phyloP scores from a whole-genome alignment of 2,888 invertebrate genomes.

The Drosophila macrothrix region DNA sequence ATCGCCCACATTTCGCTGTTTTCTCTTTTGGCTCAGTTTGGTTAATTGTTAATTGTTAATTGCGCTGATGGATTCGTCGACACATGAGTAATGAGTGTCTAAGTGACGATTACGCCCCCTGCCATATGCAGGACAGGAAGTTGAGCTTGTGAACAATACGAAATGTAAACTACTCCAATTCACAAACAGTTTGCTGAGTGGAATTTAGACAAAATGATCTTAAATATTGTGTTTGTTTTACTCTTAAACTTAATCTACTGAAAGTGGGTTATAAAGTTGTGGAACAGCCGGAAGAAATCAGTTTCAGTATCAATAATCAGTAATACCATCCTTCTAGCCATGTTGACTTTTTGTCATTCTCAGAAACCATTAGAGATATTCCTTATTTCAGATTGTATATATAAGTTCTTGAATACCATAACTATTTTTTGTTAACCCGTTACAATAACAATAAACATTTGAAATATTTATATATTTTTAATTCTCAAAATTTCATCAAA shows the following conservation, averaged over 20 bases:
- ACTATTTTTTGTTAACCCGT: too few species aligned
- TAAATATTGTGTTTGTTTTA: neutral
- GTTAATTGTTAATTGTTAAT: slow-evolving; percentile 20
- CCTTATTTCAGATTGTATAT: too few species aligned
- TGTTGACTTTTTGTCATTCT: too few species aligned
- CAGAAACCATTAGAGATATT: too few species aligned
- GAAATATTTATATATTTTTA: too few species aligned
- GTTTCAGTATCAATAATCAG: neutral
- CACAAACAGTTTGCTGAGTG: neutral
- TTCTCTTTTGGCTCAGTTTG: slow-evolving; percentile 16
- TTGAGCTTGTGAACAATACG: neutral
- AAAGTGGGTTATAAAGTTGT: neutral
- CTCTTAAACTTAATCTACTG: fast-evolving
- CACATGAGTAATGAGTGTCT: slow-evolving; percentile 73
- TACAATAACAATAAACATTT: too few species aligned
- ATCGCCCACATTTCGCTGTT: slow-evolving; percentile 24
- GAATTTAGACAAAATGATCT: neutral
- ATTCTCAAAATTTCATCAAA: neutral
- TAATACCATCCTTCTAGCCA: neutral
- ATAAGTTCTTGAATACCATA: too few species aligned
- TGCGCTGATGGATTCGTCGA: slow-evolving; percentile 66
- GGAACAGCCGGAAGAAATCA: neutral
- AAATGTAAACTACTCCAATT: neutral
- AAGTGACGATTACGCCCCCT: slow-evolving; percentile 64
- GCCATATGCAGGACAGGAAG: slow-evolving; percentile 4